phyloP scores from a whole-genome alignment of 2,113 vertebrate species.

The Protobothrops mucrosquamatus region DNA sequence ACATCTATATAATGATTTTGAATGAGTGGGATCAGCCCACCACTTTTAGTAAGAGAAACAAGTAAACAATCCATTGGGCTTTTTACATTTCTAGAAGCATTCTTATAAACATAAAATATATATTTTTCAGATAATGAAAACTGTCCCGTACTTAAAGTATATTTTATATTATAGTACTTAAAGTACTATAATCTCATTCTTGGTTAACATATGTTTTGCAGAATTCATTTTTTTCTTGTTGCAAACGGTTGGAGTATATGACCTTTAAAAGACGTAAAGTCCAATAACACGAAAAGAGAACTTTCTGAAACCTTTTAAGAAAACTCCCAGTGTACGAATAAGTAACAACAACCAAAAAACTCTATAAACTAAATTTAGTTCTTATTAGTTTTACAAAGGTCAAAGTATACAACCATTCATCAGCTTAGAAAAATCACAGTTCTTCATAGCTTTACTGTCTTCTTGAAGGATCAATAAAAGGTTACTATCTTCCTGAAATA shows the following conservation, averaged over 20 bases:
- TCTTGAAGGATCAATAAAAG: conserved; percentile 13
- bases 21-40: neutral
- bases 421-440: neutral
- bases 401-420: neutral
- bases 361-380: neutral
- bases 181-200: neutral
- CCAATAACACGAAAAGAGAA: neutral
- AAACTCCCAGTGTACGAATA: neutral
- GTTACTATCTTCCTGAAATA: neutral
- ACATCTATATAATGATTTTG: neutral
- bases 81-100: neutral
- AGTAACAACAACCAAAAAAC: neutral
- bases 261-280: neutral
- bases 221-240: neutral
- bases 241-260: neutral
- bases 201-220: neutral
- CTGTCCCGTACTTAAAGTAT: neutral
- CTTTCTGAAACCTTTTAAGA: neutral
- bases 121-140: neutral
- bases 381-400: conserved; percentile 13
- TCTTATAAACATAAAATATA: neutral
- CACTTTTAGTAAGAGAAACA: neutral
- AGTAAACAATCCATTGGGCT: neutral
- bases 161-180: neutral
- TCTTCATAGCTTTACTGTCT: conserved; percentile 5